Evolutionary conservation across 2,888 invertebrate species (phyloP).

Genomic region (Tryphoninae sp.): DNA sequence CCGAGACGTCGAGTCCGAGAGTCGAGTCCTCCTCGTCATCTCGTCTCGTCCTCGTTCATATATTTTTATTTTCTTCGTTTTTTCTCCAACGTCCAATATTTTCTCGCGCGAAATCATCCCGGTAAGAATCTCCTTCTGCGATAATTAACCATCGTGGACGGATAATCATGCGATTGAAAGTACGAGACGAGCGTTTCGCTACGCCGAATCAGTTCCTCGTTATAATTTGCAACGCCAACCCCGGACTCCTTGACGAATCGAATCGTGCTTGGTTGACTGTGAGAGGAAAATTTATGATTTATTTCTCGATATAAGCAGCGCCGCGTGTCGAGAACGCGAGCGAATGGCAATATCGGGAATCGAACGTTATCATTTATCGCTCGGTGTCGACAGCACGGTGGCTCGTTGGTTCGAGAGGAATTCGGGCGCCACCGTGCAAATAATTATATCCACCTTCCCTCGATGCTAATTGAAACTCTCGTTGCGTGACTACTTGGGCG

Average conservation of each 20-base stretch:
- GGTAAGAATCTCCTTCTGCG: neutral
- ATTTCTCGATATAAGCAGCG: neutral
- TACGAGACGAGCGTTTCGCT: neutral
- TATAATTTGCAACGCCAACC: slow-evolving; percentile 27
- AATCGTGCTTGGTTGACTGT: neutral
- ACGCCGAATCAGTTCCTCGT: slow-evolving; percentile 30
- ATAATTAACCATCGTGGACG: slow-evolving; percentile 18
- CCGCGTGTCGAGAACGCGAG: neutral
- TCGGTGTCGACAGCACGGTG: slow-evolving; percentile 19
- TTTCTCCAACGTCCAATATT: neutral
- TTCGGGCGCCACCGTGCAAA: slow-evolving; percentile 22
- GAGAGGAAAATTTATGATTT: slow-evolving; percentile 21
- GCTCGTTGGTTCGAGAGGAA: slow-evolving; percentile 3
- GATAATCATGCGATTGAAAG: slow-evolving; percentile 3
- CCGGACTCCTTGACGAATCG: slow-evolving; percentile 13
- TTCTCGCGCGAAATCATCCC: neutral
- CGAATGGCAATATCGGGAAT: slow-evolving; percentile 31
- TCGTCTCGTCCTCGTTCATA: neutral
- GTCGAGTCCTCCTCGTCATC: neutral
- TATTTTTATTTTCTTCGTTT: neutral
- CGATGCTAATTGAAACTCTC: slow-evolving; percentile 39
- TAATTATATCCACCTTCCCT: slow-evolving; percentile 38
- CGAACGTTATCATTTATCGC: slow-evolving; percentile 33
- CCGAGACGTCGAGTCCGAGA: neutral
- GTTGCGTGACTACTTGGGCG: slow-evolving; percentile 24